Percentiles rank a stretch among this genome's conserved stretches.
Evolutionary conservation across 1,140 invertebrate species (phyloP).

Genomic region (Trachelipus rathkii): DNA sequence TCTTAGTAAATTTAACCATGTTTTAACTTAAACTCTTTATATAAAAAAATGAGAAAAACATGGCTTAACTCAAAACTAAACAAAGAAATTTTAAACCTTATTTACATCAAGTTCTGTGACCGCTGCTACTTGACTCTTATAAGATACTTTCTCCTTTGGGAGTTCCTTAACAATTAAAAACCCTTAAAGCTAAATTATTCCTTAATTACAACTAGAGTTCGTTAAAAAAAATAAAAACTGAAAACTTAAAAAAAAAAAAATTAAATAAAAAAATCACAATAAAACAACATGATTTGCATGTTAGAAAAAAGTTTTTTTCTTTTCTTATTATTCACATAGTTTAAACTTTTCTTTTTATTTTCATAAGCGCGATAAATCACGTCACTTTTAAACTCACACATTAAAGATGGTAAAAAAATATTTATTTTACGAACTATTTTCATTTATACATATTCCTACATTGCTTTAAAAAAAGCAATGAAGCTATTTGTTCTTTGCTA

Average conservation of each 20-base stretch:
- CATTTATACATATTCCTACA: not conserved
- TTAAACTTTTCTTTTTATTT: not conserved
- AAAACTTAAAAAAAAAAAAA: not conserved
- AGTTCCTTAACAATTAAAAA: not conserved
- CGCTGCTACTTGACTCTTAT: not conserved
- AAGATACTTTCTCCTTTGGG: slow-evolving; percentile 5
- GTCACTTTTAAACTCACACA: not conserved
- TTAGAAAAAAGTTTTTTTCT: not conserved
- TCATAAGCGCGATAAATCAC: not conserved
- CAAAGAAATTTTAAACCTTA: not conserved
- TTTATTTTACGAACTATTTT: slow-evolving; percentile 4
- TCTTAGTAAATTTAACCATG: too few relatives aligned
- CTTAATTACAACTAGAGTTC: slow-evolving; percentile 1
- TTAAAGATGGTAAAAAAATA: slow-evolving; percentile 5
- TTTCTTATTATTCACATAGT: not conserved
- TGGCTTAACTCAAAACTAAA: not conserved
- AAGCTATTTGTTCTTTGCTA: not conserved
- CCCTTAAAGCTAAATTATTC: not conserved
- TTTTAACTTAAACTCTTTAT: too few relatives aligned
- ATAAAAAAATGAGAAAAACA: too few relatives aligned
- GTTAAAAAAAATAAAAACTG: not conserved
- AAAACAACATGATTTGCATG: not conserved
- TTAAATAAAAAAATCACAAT: slow-evolving; percentile 2
- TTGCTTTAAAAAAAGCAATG: not conserved
- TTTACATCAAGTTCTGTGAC: not conserved